Percentiles rank a stretch among this genome's conserved stretches.
phyloP scores from a whole-genome alignment of 2,113 vertebrate genomes.

The Nesoenas mayeri region DNA sequence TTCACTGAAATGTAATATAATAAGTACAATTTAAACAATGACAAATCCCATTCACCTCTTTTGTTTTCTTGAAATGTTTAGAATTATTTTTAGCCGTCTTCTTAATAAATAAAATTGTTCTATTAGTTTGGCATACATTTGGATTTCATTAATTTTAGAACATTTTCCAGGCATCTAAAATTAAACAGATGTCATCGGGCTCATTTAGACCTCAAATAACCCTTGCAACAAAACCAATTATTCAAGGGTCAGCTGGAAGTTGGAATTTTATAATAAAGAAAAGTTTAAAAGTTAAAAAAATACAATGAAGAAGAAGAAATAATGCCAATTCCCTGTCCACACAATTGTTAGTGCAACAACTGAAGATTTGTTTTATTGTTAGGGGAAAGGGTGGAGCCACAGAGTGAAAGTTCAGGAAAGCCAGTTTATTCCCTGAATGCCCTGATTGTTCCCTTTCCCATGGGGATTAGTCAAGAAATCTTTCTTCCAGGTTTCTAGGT shows the following conservation, averaged over 20 bases:
- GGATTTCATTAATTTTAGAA: slow-evolving; percentile 76
- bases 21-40: slow-evolving; percentile 68
- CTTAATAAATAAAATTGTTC: slow-evolving; percentile 75
- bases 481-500: slow-evolving; percentile 4
- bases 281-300: slow-evolving; percentile 61
- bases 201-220: slow-evolving; percentile 75
- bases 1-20: slow-evolving; percentile 66
- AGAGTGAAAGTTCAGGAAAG: neutral
- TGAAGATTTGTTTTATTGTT: neutral
- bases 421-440: slow-evolving; percentile 38
- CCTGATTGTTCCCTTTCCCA: neutral
- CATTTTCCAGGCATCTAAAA: slow-evolving; percentile 77
- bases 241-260: slow-evolving; percentile 74
- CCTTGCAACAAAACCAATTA: slow-evolving; percentile 74
- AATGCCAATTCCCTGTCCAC: slow-evolving; percentile 29
- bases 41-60: slow-evolving; percentile 64
- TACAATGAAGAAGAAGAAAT: slow-evolving; percentile 31
- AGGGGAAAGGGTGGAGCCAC: neutral
- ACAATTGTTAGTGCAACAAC: neutral
- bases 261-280: slow-evolving; percentile 67
- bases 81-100: slow-evolving; percentile 66
- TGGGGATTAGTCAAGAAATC: neutral
- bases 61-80: slow-evolving; percentile 69
- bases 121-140: slow-evolving; percentile 73
- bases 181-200: slow-evolving; percentile 78